phyloP scores from a whole-genome alignment of 1,140 invertebrate species.

The Chironomus striatipennis region DNA sequence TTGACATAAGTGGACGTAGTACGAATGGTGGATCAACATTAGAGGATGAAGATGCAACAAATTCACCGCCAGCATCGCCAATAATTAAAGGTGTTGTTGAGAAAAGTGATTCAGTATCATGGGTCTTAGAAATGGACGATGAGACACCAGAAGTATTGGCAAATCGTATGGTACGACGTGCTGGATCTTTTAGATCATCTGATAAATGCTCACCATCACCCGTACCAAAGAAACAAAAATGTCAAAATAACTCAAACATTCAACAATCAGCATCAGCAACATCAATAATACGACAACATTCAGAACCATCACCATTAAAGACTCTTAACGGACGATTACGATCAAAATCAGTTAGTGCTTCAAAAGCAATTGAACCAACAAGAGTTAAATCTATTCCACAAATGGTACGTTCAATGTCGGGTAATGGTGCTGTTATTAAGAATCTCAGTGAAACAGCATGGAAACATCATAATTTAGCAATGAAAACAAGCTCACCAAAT shows the following conservation, averaged over 20 bases:
- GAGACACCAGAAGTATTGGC: conserved; percentile 58
- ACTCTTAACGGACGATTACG: conserved; percentile 31
- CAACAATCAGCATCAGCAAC: conserved; percentile 49
- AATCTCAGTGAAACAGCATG: conserved; percentile 4
- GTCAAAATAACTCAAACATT: conserved; percentile 30
- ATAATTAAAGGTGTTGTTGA: conserved; percentile 71
- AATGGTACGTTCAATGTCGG: background rate
- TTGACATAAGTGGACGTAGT: background rate
- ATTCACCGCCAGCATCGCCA: conserved; percentile 49
- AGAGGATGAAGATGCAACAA: conserved; percentile 27
- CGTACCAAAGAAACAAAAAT: conserved; percentile 38
- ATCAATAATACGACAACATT: conserved; percentile 34
- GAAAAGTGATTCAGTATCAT: conserved; percentile 73
- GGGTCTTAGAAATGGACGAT: conserved; percentile 65
- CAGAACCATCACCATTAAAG: conserved; percentile 26
- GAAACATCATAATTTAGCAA: background rate
- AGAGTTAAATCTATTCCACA: background rate
- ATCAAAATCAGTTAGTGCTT: conserved; percentile 34
- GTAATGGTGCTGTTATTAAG: conserved; percentile 5
- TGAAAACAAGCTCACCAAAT: conserved; percentile 19
- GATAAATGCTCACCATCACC: conserved; percentile 34
- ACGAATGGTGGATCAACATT: background rate
- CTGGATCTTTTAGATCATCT: conserved; percentile 44
- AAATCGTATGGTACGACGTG: conserved; percentile 48
- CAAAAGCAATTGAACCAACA: conserved; percentile 11